Conservation (phyloP, 2,797 vertebrate genomes). For the Cirrhinus molitorella region DNA sequence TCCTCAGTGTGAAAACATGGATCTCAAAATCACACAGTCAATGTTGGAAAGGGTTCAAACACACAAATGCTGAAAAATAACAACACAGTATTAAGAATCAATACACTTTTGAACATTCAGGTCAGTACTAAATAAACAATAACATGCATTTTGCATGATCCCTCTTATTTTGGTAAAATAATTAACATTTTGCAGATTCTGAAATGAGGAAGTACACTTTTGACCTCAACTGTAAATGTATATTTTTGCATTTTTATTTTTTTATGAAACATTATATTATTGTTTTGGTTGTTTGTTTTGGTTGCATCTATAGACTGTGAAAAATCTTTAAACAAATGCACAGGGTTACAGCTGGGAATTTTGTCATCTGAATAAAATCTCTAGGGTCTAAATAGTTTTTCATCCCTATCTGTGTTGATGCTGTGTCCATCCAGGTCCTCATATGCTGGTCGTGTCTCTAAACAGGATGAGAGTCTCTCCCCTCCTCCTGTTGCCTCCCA, state of each 20-base stretch:
- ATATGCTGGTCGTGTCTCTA: slow-evolving; percentile 63
- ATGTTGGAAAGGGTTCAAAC: too few species aligned
- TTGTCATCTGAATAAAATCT: neutral
- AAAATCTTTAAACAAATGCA: neutral
- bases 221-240: too few species aligned
- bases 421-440: slow-evolving; percentile 45
- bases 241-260: neutral
- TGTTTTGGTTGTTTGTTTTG: neutral
- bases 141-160: too few species aligned
- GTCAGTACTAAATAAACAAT: too few species aligned
- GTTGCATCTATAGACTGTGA: neutral
- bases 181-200: too few species aligned
- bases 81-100: too few species aligned
- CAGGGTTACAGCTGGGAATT: neutral
- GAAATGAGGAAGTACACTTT: too few species aligned
- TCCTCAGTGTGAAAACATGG: too few species aligned
- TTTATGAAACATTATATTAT: neutral
- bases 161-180: too few species aligned
- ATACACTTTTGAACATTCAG: too few species aligned
- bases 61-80: too few species aligned
- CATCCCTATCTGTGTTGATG: neutral
- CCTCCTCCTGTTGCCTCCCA: slow-evolving; percentile 69
- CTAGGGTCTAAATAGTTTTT: neutral
- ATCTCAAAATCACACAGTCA: too few species aligned
- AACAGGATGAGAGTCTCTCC: slow-evolving; percentile 58